Evolutionary conservation across 2,113 vertebrate species (phyloP).

Genomic region (Nanorana parkeri): DNA sequence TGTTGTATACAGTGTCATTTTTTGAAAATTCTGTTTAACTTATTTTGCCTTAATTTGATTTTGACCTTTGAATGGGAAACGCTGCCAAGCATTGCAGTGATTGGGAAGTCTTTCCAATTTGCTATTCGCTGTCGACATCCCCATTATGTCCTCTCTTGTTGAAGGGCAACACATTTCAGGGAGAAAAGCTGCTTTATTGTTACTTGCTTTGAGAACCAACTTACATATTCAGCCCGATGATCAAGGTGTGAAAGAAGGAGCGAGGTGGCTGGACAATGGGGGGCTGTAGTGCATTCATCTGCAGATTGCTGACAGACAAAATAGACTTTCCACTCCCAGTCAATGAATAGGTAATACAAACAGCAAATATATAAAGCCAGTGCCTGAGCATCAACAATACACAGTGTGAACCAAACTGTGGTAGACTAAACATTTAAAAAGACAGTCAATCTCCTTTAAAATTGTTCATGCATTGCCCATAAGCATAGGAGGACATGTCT

Average conservation of each 20-base stretch:
- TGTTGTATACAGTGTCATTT: too few relatives aligned
- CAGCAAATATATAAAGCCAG: background rate
- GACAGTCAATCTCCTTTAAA: background rate
- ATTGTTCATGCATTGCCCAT: too few relatives aligned
- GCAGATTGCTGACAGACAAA: conserved; percentile 20
- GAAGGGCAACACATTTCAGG: background rate
- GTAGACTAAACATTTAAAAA: background rate
- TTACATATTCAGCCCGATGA: conserved; percentile 8
- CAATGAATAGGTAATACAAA: conserved; percentile 8
- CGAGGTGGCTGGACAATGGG: conserved; percentile 15
- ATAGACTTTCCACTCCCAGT: conserved; percentile 4
- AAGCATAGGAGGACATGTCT: too few relatives aligned
- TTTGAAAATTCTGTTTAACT: too few relatives aligned
- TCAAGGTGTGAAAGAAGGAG: conserved; percentile 11
- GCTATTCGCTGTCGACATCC: background rate
- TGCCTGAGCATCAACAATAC: background rate
- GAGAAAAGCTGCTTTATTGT: conserved; percentile 20
- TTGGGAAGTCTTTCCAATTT: background rate
- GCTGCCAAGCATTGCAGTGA: conserved; percentile 23
- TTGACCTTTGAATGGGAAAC: background rate
- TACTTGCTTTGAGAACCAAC: background rate
- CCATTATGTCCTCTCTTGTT: background rate
- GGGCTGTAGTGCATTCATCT: conserved; percentile 10
- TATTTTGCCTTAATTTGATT: background rate
- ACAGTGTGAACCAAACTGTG: background rate